Evolutionary conservation across 2,113 vertebrate genomes (phyloP).

Genomic region (Salminus brasiliensis): DNA sequence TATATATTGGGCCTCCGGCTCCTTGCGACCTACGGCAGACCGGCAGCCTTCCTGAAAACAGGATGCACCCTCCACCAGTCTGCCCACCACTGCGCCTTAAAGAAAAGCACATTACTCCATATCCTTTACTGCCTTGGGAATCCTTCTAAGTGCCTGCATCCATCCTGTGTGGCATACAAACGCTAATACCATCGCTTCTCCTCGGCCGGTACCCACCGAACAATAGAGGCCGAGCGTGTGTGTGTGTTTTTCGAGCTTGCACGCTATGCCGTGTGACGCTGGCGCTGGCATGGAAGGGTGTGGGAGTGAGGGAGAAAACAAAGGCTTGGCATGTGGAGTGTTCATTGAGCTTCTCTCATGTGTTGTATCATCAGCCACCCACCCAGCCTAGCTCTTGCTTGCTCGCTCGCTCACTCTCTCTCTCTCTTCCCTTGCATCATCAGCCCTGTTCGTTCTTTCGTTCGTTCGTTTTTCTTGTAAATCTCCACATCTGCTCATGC

Average conservation of each 20-base stretch:
- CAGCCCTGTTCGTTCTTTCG: conserved; percentile 33
- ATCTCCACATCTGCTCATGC: conserved; percentile 63
- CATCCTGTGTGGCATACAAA: background rate
- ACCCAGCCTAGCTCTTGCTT: background rate
- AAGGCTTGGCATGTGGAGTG: conserved; percentile 25
- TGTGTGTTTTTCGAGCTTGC: background rate
- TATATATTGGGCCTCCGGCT: background rate
- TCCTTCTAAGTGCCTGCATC: background rate
- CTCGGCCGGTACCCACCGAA: background rate
- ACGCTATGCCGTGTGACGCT: background rate
- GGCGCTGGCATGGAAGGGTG: conserved; percentile 19
- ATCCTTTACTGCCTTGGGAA: conserved; percentile 13
- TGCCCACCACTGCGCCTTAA: background rate
- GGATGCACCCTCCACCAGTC: background rate
- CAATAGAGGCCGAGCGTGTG: conserved; percentile 14
- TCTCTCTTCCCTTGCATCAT: conserved; percentile 24
- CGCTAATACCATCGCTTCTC: background rate
- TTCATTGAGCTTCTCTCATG: conserved; percentile 11
- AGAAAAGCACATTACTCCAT: conserved; percentile 8
- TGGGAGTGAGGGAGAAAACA: conserved; percentile 31
- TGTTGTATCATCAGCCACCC: conserved; percentile 32
- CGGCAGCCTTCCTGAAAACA: background rate
- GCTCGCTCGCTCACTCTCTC: background rate
- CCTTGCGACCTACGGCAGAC: background rate
- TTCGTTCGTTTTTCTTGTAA: conserved; percentile 45